phyloP scores from a whole-genome alignment of 2,888 invertebrate species.

The Icerya purchasi region DNA sequence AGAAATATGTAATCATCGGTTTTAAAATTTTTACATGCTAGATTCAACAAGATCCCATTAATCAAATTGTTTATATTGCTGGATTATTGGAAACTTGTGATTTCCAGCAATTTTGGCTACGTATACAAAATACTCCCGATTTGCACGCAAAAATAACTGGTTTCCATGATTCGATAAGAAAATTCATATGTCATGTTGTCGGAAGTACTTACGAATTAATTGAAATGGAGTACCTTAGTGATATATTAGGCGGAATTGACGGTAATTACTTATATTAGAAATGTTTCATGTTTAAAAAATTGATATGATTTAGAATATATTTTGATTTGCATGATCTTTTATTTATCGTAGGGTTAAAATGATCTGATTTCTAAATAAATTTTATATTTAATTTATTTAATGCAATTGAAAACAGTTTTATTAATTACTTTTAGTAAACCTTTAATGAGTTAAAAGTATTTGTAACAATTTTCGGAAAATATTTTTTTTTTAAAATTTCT shows the following conservation, averaged over 20 bases:
- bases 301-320: no score
- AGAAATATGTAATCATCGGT: neutral
- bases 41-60: conserved; percentile 54
- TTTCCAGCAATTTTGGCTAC: conserved; percentile 75
- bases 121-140: conserved; percentile 50
- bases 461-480: no score
- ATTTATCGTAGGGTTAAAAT: no score
- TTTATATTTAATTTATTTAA: no score
- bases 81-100: conserved; percentile 83
- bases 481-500: no score
- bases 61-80: conserved; percentile 68
- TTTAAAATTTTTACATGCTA: neutral
- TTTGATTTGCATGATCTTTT: no score
- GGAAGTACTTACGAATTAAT: conserved; percentile 93
- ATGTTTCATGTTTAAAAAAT: no score
- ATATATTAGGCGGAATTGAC: conserved; percentile 72
- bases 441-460: no score
- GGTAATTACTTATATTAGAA: no score
- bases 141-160: conserved; percentile 59
- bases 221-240: conserved; percentile 53
- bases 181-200: conserved; percentile 92
- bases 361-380: no score
- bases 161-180: conserved; percentile 84
- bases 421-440: no score
- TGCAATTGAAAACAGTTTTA: no score